Evolutionary conservation across 1,140 invertebrate genomes (phyloP), one percentile per base, ranked within the genome.

Genomic region (Oedothorax gibbosus): DNA sequence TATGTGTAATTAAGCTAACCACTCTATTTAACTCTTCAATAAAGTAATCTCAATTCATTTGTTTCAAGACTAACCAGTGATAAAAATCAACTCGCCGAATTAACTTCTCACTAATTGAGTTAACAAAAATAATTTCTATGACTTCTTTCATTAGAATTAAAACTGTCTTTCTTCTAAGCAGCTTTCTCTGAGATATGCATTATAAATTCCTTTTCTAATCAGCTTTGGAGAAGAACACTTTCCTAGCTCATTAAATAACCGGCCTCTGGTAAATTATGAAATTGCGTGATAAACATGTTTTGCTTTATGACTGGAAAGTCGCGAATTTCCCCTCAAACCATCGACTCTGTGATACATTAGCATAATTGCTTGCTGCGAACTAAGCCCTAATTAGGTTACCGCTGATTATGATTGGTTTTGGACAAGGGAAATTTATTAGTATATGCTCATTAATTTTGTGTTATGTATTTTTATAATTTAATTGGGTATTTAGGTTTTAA

Each of bases 241-340:
- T 60, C 54, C 60, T 60, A 75, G 21, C 72, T 57, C 72, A 57
- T 75, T 60, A 73, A 75, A 21, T 60, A 21, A 56, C 35, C 21
- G 35, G 35, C 15, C 54, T 75, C 15, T 56, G 21, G 54, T 75
- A 64, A 77, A 77, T 77, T 77, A 77, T 65, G 57, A 77, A 65
- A 62, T 77, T 64, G 75, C 75, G 75, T 77, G 75, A 77, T 77
- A 77, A 77, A 77, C 75, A 75, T n/a, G 72, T 49, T 49, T 57
- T 60, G 50, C 8, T 60, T 21, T 49, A 62, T 75, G 56, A 21
- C 53, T 53, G 11, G 20, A 75, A 60, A 75, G 54, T 75, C 18
- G 54, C 71, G 56, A 21, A 62, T 21, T 49, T 7, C 53, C 21
- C 53, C 20, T 53, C 51, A 71, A 54, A 18, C 69, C 69, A 51